Base-by-base conservation (phyloP, 2,113 vertebrate species). In the Polyodon spathula region DNA sequence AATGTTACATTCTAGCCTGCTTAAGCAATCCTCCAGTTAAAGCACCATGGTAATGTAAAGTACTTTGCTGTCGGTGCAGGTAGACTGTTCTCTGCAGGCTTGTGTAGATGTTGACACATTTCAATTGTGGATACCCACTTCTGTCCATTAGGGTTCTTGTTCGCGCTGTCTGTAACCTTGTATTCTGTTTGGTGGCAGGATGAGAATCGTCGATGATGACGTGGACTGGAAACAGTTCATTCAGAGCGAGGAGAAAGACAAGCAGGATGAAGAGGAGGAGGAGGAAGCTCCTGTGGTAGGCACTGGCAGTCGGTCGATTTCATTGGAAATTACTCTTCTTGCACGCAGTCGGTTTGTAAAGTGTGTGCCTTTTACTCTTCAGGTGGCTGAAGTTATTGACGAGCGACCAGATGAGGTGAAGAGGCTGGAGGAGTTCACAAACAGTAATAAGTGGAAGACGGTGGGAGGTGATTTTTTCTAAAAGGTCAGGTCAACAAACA, bases 161-260 rank as follows among this genome's bases (percentile, higher is more conserved):
- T 15, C 15, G 0, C 16, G 4, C 12, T 4, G 10, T 12, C 5
- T 53, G 12, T 50, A 5, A 40, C 37, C 8, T 64, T 40, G 27
- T n/a, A 10, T 16, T 42, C 3, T 38, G 40, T 11, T 63, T 4
- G n/a, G 48, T 15, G 8, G 10, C 71, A 98, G 95, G 66, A 92
- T 98, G 75, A 91, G 91, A 40, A 97, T 98, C 63, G 95, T 97
- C 51, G 95, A 98, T 50, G 94, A 97, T 68, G 93, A 97, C 14
- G 80, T 93, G 41, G 86, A 93, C 68, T 97, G 94, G 94, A 87
- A 66, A 38, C 87, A 88, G 62, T 80, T 87, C n/a, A 73, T 82
- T 1, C 44, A 16, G 37, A 15, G 61, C 9, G 68, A 73, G 6
- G 76, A 78, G 41, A 68, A 73, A 0, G 73, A 73, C 2, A 67